Base-by-base conservation (phyloP, 2,113 vertebrate genomes). In the Halcyon malimbica region DNA sequence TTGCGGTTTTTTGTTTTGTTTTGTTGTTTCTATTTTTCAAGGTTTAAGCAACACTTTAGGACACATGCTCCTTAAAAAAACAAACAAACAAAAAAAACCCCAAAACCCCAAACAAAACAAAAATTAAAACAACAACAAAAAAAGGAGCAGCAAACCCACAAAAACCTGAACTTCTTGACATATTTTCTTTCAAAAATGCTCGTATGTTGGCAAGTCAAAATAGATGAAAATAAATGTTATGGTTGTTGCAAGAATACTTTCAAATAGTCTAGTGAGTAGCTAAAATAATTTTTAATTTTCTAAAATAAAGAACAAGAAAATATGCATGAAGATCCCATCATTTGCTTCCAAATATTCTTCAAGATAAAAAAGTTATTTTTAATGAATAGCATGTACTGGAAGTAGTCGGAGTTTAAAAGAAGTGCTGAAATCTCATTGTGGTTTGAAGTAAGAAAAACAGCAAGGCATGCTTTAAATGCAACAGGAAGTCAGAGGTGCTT, bases 371-470 rank as follows among this genome's bases (percentile, higher is more conserved):
- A 10, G 4, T 39, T 56, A 9, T 44, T 28, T 57, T 64, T 71
- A 64, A 76, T 82, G 3, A 86, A 39, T 57, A 80, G 42, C 83
- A 93, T 94, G 92, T 95, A 93, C 54, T 96, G 82, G 83, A 89
- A 96, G 54, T 54, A 95, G 42, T 79, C 76, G 54, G 48, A 64
- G 54, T 82, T 46, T 35, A 85, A 95, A 95, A 96, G 37, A 77
- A 78, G 33, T 71, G 14, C 13, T 88, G 59, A 93, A 94, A 75
- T 80, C 63, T 89, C 57, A 76, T 64, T 31, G 19, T 83, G 44
- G n/a, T 90, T 95, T 93, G 65, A 93, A 96, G 68, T 64, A 90
- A 78, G 54, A 93, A 95, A 94, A 88, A 42, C 31, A 91, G 24
- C 24, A 78, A 89, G 56, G 6, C 33, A 35, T 76, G 25, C 21